phyloP scores from a whole-genome alignment of 2,113 vertebrate genomes.

The Geococcyx californianus region DNA sequence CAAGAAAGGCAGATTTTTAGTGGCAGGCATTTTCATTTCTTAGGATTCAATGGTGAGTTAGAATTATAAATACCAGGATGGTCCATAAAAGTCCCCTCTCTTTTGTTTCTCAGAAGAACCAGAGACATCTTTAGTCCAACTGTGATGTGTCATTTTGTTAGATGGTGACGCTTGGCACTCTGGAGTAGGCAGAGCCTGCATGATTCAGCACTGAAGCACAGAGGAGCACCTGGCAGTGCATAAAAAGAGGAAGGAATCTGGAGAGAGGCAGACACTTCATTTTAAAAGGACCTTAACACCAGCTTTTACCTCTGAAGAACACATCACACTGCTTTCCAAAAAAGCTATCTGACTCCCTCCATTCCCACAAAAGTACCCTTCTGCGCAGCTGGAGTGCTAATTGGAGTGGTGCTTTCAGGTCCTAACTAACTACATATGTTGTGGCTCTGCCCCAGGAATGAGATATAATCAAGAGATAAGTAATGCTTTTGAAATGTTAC shows the following conservation, averaged over 20 bases:
- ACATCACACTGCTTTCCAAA: neutral
- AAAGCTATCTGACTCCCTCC: neutral
- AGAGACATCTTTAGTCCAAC: neutral
- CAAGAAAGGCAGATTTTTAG: neutral
- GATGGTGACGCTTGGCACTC: neutral
- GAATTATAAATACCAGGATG: neutral
- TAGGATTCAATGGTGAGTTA: neutral
- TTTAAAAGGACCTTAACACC: slow-evolving; percentile 7
- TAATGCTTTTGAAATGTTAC: neutral
- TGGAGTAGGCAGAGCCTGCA: neutral
- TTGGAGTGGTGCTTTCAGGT: neutral
- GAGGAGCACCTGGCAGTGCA: neutral
- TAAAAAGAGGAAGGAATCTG: neutral
- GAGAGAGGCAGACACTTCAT: neutral
- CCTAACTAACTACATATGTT: neutral
- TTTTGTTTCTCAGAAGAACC: neutral
- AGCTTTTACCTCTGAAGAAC: slow-evolving; percentile 2
- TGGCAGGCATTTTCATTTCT: neutral
- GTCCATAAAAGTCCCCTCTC: neutral
- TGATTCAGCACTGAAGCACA: slow-evolving; percentile 30
- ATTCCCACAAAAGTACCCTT: neutral
- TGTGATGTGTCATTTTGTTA: slow-evolving; percentile 31
- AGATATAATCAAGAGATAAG: neutral
- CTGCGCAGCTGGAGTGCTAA: neutral
- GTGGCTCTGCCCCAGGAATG: neutral